Evolutionary conservation across 2,888 invertebrate species (phyloP).

Genomic region (Steinernema hermaphroditum): DNA sequence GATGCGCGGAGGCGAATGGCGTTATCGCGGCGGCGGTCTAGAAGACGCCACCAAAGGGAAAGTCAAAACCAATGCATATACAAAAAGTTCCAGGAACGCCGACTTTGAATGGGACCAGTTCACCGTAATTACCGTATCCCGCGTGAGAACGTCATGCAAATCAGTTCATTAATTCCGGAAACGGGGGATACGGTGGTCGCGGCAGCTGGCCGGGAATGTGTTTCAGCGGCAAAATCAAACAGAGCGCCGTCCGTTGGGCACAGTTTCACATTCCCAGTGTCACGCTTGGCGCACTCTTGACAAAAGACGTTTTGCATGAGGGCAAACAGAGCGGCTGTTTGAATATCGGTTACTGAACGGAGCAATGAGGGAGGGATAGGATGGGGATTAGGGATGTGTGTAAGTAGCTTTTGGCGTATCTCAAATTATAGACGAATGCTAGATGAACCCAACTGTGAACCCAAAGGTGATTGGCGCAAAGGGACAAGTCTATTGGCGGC

Average conservation of each 20-base stretch:
- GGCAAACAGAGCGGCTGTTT: conserved; percentile 12
- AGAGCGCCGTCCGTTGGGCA: not conserved
- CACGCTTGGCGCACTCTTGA: not conserved
- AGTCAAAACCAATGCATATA: conserved; percentile 5
- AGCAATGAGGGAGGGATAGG: too few species aligned
- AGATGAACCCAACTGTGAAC: too few species aligned
- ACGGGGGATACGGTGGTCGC: too few species aligned
- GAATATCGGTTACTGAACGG: not conserved
- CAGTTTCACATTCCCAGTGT: conserved; percentile 30
- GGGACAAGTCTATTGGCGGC: too few species aligned
- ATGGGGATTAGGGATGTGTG: too few species aligned
- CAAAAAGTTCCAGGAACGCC: not conserved
- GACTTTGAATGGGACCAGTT: conserved; percentile 13
- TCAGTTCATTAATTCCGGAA: too few species aligned
- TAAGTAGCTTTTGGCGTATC: too few species aligned
- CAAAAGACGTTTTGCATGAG: conserved; percentile 9
- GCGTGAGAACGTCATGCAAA: not conserved
- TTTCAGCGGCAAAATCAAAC: not conserved
- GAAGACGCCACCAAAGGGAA: conserved; percentile 3
- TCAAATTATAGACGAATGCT: too few species aligned
- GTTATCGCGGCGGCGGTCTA: not conserved
- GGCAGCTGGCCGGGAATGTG: too few species aligned
- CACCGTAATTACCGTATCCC: conserved; percentile 11
- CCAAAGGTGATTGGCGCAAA: too few species aligned
- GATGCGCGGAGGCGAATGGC: conserved; percentile 27